Evolutionary conservation across 2,797 vertebrate genomes (phyloP), one percentile per base, ranked within the genome.

Genomic region (Falco peregrinus): DNA sequence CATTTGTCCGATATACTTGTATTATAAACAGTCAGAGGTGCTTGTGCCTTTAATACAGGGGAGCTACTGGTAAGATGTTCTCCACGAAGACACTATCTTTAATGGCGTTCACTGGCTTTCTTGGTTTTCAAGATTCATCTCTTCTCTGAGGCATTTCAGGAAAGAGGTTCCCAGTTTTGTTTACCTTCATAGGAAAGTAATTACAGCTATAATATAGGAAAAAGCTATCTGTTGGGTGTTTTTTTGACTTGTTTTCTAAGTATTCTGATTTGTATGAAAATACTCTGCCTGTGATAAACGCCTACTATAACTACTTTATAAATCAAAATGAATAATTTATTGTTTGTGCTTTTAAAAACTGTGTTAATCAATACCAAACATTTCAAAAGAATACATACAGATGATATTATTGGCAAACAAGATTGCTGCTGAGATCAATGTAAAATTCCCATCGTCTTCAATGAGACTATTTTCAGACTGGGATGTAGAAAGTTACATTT

Each of bases 281-380:
- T n/a, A 37, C 6, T 84, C 63, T 53, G 22, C 48, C 80, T 91
- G 67, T 5, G 17, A 86, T 78, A 95, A 93, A 91, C 56, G 57
- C 33, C 81, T 74, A 47, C 48, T 78, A 54, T 24, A 76, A 73
- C 47, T 29, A n/a, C 56, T 87, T 93, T 79, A 85, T 83, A 92
- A 95, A 89, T 77, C 35, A 93, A 95, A 95, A 95, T 80, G 35
- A 89, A 87, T 95, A 80, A 92, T 96, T 84, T 90, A 94, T 83
- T 75, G 48, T 85, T 87, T 92, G 60, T 83, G 61, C 78, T 95
- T 90, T 95, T 90, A 82, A 95, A 95, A 87, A 50, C 12, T 17
- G 33, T 75, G 48, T 83, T 92, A 85, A 94, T 95, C 95, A 68
- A 96, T 95, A 96, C 5, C 1, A 83, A 92, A 33, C 81, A 68